Evolutionary conservation across 2,113 vertebrate species (phyloP).

Genomic region (Archilochus colubris): DNA sequence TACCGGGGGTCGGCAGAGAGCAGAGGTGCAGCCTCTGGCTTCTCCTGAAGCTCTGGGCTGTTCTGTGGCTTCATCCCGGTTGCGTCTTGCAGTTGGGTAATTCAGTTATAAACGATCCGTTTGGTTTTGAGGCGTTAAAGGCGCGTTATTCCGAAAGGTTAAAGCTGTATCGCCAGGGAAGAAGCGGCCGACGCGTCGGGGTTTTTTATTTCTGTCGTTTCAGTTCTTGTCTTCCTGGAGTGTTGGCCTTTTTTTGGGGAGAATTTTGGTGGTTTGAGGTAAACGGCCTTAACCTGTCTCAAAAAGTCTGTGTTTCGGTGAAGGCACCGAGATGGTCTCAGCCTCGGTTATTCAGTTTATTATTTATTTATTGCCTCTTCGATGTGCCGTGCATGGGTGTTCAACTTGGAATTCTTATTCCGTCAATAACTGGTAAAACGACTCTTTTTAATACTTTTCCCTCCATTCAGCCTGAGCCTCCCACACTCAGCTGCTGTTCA

Average conservation of each 20-base stretch:
- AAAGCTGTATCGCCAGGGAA: rapidly evolving
- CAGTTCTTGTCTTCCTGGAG: rapidly evolving
- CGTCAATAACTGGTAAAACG: no score
- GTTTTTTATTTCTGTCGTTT: no score
- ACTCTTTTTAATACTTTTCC: no score
- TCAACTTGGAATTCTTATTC: no score
- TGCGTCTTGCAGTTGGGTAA: not conserved
- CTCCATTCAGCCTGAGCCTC: not conserved
- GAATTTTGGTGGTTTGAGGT: rapidly evolving
- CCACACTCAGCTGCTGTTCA: rapidly evolving
- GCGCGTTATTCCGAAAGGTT: rapidly evolving
- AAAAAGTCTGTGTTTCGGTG: no score
- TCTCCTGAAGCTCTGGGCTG: no score
- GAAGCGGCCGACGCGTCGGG: rapidly evolving
- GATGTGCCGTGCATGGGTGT: no score
- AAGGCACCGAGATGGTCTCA: rapidly evolving
- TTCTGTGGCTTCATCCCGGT: no score
- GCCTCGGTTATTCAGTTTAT: not conserved
- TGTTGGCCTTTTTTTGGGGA: no score
- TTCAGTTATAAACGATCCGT: no score
- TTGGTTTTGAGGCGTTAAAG: no score
- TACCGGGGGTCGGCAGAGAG: not conserved
- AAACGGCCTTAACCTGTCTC: rapidly evolving
- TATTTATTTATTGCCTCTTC: not conserved
- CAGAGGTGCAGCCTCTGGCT: not conserved